Base-by-base conservation (phyloP, 2,797 vertebrate species). In the Phylloscopus collybita region DNA sequence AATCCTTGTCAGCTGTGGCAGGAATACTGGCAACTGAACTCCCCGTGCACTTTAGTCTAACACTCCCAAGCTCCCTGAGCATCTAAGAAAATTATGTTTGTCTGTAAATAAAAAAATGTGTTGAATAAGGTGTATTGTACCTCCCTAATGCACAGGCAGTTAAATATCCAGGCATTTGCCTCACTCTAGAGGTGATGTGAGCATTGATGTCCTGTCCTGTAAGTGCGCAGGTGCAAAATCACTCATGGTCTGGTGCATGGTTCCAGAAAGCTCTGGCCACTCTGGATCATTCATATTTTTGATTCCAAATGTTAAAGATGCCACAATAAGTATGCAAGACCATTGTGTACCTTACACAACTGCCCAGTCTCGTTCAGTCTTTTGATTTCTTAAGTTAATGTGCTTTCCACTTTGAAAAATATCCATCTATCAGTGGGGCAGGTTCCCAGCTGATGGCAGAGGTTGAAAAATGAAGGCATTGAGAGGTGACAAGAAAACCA, bases 391-490 rank as follows among this genome's bases (percentile, higher is more conserved):
- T 45, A 45, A 40, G 36, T 34, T 56, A 44, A 64, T 32, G 13
- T 53, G 38, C 45, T 76, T 69, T 42, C 23, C 60, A 40, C 36
- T 57, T 32, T 2, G 32, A 73, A 67, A 62, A 34, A 27, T 4
- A 19, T 0, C 1, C 40, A 42, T 3, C 0, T 6, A 29, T 25
- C 36, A 72, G 19, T 14, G 44, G 34, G 44, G 40, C 23, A 74
- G 72, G 29, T 30, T 61, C 23, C 16, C 40, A 32, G 16, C 1
- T 70, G 51, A 47, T 80, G 30, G 8, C 61, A 86, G 80, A 88
- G 26, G 40, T 15, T 80, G 18, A 80, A 86, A 90, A 75, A 23
- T 40, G 7, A 30, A 75, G 9, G 13, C 59, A 5, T 29, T 70
- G 47, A 74, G 62, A 38, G 27, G 13, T 27, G 73, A 45, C 4